phyloP scores from a whole-genome alignment of 2,888 invertebrate genomes.

The Brachycybe producta region DNA sequence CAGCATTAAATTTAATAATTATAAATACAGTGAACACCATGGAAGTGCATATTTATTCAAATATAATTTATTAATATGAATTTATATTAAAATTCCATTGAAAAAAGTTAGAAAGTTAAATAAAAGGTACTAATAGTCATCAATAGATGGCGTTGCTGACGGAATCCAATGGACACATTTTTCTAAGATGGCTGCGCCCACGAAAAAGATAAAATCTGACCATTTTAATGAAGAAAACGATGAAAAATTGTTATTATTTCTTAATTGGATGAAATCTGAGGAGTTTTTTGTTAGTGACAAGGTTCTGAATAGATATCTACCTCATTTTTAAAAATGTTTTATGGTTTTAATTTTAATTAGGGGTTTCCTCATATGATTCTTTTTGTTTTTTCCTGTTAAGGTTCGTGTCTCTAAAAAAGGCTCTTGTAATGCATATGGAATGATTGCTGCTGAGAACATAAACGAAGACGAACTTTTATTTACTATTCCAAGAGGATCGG shows the following conservation, averaged over 20 bases:
- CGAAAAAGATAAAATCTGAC: background rate
- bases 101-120: too few relatives aligned
- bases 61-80: too few relatives aligned
- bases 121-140: too few relatives aligned
- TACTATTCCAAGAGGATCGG: constrained; percentile 6
- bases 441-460: constrained; percentile 7
- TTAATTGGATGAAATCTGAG: constrained; percentile 2
- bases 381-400: background rate
- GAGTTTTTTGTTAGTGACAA: background rate
- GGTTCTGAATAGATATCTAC: background rate
- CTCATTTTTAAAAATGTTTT: background rate
- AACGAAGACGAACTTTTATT: constrained; percentile 9
- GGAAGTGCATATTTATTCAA: too few relatives aligned
- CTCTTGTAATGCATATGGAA: constrained; percentile 6
- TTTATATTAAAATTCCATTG: too few relatives aligned
- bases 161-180: too few relatives aligned
- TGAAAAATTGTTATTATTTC: background rate
- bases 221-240: background rate
- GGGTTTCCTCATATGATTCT: background rate
- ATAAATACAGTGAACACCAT: too few relatives aligned
- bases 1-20: too few relatives aligned
- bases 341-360: background rate
- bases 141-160: too few relatives aligned
- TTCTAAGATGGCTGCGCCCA: background rate
- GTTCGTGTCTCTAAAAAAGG: constrained; percentile 4